These are phyloP conservation scores for Neoascia interrupta DNA, from an alignment of 2,888 invertebrate species.

Conservation along the genomic window DNA sequence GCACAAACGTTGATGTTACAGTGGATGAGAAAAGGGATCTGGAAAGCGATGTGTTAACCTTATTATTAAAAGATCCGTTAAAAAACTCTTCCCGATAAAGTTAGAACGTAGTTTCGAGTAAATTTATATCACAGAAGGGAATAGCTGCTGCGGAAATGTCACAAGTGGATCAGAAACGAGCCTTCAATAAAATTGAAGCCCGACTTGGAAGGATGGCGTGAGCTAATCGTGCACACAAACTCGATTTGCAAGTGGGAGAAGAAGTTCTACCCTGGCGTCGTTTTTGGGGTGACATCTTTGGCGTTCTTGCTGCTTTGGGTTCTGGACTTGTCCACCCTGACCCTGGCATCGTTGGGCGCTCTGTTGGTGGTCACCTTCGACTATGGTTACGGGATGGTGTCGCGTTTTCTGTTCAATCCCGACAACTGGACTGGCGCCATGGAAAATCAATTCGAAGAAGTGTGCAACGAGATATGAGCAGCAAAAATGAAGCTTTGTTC, in stretches of 20 bases:
- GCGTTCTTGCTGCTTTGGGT: slow-evolving; percentile 88
- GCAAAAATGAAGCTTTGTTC: slow-evolving; percentile 78
- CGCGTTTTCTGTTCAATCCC: slow-evolving; percentile 84
- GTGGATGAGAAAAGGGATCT: no score
- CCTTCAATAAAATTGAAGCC: slow-evolving; percentile 86
- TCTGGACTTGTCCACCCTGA: slow-evolving; percentile 88
- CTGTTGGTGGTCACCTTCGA: slow-evolving; percentile 87
- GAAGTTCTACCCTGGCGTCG: slow-evolving; percentile 89
- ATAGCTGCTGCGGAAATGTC: slow-evolving; percentile 70
- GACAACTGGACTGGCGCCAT: slow-evolving; percentile 89
- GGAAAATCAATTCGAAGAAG: slow-evolving; percentile 89
- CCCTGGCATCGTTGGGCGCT: slow-evolving; percentile 86
- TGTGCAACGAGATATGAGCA: slow-evolving; percentile 81
- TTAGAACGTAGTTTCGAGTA: no score
- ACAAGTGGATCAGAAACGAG: slow-evolving; percentile 83
- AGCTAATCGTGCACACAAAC: slow-evolving; percentile 85
- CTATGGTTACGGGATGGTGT: slow-evolving; percentile 88
- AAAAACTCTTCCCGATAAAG: neutral
- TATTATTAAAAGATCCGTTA: no score
- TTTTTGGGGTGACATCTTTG: slow-evolving; percentile 83
- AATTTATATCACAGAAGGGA: neutral
- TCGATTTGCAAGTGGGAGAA: slow-evolving; percentile 91
- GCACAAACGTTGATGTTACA: no score
- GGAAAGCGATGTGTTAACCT: no score
- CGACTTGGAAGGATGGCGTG: slow-evolving; percentile 87